Percentiles rank a stretch among this genome's conserved stretches.
phyloP scores from a whole-genome alignment of 2,113 vertebrate genomes.

The Ibidorhyncha struthersii region DNA sequence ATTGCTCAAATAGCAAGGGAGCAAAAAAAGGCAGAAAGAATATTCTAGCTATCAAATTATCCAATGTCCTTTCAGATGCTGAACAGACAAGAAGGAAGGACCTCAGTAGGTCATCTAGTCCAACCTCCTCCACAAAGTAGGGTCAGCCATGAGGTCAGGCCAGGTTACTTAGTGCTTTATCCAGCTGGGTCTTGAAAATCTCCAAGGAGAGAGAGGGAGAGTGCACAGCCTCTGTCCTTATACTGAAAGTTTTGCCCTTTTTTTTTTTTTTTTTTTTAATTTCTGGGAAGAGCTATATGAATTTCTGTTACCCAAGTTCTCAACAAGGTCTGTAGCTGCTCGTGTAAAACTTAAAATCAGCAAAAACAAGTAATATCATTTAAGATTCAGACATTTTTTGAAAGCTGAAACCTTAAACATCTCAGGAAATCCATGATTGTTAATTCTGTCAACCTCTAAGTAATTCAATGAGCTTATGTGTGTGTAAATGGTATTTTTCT shows the following conservation, averaged over 20 bases:
- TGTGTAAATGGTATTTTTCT: not conserved
- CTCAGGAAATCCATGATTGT: not conserved
- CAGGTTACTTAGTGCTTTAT: not conserved
- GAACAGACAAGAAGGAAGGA: not conserved
- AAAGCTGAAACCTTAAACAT: not conserved
- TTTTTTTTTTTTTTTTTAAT: not conserved
- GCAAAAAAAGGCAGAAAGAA: not conserved
- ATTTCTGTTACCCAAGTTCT: not conserved
- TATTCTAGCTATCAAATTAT: not conserved
- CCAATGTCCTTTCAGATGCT: not conserved
- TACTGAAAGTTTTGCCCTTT: not conserved
- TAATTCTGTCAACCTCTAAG: not conserved
- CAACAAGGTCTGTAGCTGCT: not conserved
- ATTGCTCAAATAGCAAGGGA: not conserved
- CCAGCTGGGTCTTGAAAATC: not conserved
- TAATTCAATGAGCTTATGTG: not conserved
- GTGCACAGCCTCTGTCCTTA: not conserved
- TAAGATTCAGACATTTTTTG: not conserved
- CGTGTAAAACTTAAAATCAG: not conserved
- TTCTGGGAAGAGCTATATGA: not conserved
- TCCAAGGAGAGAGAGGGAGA: not conserved
- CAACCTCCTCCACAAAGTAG: not conserved
- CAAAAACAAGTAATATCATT: not conserved
- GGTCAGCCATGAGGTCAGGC: not conserved
- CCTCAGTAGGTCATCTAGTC: not conserved